Evolutionary conservation across 2,888 invertebrate genomes (phyloP).

Genomic region (Oeneis ivallda): DNA sequence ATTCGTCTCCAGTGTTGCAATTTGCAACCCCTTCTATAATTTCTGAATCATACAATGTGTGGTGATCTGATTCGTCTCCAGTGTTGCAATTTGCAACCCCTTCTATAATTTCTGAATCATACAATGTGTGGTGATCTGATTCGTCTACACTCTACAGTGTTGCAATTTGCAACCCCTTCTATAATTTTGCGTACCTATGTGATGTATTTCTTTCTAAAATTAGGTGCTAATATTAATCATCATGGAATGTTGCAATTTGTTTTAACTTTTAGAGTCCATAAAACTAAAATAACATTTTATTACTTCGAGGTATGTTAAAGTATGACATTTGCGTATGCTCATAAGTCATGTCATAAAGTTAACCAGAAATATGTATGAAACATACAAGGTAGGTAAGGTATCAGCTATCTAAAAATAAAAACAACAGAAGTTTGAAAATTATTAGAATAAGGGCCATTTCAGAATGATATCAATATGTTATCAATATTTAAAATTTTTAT

Average conservation of each 20-base stretch:
- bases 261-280: slow-evolving; percentile 29
- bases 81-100: not conserved
- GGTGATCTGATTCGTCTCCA: too few relatives aligned
- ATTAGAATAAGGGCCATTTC: too few relatives aligned
- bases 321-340: slow-evolving; percentile 19
- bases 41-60: slow-evolving; percentile 24
- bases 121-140: not conserved
- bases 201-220: not conserved
- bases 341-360: not conserved
- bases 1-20: too few relatives aligned
- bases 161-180: not conserved
- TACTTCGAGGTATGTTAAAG: slow-evolving; percentile 21
- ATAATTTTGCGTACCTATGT: not conserved
- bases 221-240: slow-evolving; percentile 7
- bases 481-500: too few relatives aligned
- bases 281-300: slow-evolving; percentile 27
- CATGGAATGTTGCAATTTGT: slow-evolving; percentile 28
- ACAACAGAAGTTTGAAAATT: too few relatives aligned
- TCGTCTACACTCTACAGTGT: too few relatives aligned
- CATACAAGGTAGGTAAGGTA: too few relatives aligned
- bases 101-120: slow-evolving; percentile 23
- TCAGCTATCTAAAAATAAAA: slow-evolving; percentile 9
- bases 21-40: not conserved
- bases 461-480: too few relatives aligned
- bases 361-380: not conserved